phyloP scores from a whole-genome alignment of 1,140 invertebrate genomes.

The Zaprionus inermis region DNA sequence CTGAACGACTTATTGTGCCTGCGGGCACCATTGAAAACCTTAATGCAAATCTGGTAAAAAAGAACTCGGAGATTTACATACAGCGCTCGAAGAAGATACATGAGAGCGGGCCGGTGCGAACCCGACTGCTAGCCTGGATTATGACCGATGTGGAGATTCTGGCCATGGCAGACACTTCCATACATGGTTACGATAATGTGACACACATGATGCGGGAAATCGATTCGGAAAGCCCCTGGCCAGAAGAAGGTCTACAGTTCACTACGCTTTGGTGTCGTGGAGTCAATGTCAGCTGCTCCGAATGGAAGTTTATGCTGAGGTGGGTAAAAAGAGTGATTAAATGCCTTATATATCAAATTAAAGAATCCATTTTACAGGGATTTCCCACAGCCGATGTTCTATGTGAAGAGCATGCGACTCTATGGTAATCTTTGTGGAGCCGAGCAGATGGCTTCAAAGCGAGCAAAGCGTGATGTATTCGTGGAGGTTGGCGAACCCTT shows the following conservation, averaged over 20 bases:
- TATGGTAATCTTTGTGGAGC: conserved; percentile 96
- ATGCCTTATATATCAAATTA: background rate
- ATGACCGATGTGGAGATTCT: conserved; percentile 92
- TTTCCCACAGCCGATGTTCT: conserved; percentile 96
- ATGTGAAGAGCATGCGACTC: conserved; percentile 92
- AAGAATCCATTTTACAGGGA: conserved; percentile 86
- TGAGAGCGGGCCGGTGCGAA: conserved; percentile 88
- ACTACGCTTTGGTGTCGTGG: conserved; percentile 96
- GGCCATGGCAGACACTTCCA: conserved; percentile 93
- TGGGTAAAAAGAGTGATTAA: conserved; percentile 10
- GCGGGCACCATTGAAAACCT: conserved; percentile 93
- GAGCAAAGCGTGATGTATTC: conserved; percentile 89
- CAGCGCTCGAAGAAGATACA: conserved; percentile 94
- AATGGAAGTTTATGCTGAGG: conserved; percentile 93
- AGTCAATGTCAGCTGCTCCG: conserved; percentile 91
- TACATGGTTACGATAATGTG: conserved; percentile 93
- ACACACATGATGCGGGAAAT: conserved; percentile 90
- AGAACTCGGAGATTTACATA: conserved; percentile 97
- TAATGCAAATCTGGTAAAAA: conserved; percentile 92
- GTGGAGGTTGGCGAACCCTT: conserved; percentile 91
- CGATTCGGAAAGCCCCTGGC: conserved; percentile 94
- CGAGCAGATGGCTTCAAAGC: conserved; percentile 92
- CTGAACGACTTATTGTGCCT: conserved; percentile 92
- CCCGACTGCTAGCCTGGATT: conserved; percentile 92
- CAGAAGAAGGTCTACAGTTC: conserved; percentile 95